These are phyloP conservation scores for Pseudonaja textilis DNA, from an alignment of 2,113 vertebrate genomes.

Conservation along the genomic window DNA sequence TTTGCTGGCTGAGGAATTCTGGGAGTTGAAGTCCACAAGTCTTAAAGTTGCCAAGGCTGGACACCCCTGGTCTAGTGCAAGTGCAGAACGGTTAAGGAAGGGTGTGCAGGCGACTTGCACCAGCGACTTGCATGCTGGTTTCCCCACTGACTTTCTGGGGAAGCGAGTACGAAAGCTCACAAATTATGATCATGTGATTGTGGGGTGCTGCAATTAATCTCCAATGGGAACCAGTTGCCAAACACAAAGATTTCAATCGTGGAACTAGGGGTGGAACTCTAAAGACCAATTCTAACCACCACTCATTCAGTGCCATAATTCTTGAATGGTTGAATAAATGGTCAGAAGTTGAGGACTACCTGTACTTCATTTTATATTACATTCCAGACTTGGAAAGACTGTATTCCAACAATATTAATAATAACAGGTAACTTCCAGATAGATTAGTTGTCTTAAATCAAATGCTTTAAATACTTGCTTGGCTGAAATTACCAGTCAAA, in stretches of 20 bases:
- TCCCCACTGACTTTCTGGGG: not conserved
- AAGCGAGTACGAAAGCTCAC: not conserved
- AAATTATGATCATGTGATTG: not conserved
- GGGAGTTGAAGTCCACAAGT: too few species aligned
- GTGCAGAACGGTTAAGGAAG: not conserved
- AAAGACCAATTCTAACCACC: not conserved
- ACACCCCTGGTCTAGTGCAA: too few species aligned
- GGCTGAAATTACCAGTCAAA: not conserved
- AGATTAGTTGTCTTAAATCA: not conserved
- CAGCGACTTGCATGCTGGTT: not conserved
- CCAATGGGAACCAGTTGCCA: not conserved
- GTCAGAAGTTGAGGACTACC: not conserved
- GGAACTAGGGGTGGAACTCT: not conserved
- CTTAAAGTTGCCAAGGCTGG: too few species aligned
- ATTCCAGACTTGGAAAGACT: not conserved
- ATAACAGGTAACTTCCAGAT: not conserved
- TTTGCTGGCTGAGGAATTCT: too few species aligned
- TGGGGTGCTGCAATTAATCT: not conserved
- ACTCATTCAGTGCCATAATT: not conserved
- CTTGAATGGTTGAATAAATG: not conserved
- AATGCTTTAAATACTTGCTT: not conserved
- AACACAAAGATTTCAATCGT: not conserved
- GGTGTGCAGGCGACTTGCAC: not conserved
- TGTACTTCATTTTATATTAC: not conserved
- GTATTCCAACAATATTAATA: not conserved